These are phyloP conservation scores for Phalanger gymnotis DNA, from an alignment of 2,797 vertebrate genomes.

Conservation along the genomic window DNA sequence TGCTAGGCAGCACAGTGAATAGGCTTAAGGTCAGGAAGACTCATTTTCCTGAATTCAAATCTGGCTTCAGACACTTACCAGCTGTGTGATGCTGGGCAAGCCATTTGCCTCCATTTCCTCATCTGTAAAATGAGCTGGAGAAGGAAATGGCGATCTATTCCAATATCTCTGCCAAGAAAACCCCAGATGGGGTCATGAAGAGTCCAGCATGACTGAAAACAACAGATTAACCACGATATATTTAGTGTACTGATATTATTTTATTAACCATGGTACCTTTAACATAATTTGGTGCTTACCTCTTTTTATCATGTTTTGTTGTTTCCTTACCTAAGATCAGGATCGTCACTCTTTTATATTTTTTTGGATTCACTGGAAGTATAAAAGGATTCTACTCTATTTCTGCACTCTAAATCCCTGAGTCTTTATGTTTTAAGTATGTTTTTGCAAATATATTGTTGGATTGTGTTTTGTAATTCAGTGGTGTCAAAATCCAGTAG, in stretches of 20 bases:
- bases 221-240: not conserved
- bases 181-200: not conserved
- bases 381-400: not conserved
- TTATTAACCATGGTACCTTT: not conserved
- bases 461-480: not conserved
- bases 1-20: not conserved
- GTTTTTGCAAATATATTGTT: not conserved
- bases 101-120: not conserved
- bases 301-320: not conserved
- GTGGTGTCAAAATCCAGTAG: not conserved
- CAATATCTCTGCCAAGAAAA: not conserved
- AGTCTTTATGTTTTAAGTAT: not conserved
- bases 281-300: not conserved
- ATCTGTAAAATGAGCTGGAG: not conserved
- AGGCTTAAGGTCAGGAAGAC: not conserved
- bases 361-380: not conserved
- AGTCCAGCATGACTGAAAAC: not conserved
- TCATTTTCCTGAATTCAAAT: not conserved
- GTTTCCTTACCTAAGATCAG: not conserved
- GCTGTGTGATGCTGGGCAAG: not conserved
- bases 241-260: not conserved
- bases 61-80: not conserved
- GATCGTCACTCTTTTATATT: not conserved
- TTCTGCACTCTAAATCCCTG: not conserved
- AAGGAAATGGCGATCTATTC: not conserved